phyloP scores from a whole-genome alignment of 1,140 invertebrate genomes.

The Apis cerana region DNA sequence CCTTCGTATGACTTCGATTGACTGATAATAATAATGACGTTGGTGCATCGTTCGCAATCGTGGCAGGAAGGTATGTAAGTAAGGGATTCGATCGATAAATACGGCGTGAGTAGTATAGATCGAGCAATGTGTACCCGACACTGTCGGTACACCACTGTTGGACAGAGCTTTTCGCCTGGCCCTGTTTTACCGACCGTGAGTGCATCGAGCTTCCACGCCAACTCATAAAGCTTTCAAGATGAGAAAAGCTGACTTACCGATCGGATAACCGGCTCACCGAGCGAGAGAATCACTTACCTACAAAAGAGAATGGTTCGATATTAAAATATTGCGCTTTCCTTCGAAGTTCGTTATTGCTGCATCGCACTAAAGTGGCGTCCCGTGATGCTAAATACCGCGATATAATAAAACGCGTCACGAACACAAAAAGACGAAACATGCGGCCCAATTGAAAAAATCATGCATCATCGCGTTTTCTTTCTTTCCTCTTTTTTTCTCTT shows the following conservation, averaged over 20 bases:
- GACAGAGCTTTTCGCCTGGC: neutral
- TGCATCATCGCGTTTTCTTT: conserved; percentile 10
- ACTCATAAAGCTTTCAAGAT: conserved; percentile 39
- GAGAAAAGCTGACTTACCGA: conserved; percentile 60
- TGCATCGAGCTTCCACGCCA: conserved; percentile 38
- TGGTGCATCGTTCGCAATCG: neutral
- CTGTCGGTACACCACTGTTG: conserved; percentile 19
- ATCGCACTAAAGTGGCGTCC: conserved; percentile 35
- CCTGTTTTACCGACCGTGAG: conserved; percentile 42
- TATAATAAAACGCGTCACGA: conserved; percentile 1
- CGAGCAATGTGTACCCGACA: conserved; percentile 10
- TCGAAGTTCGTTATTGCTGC: neutral
- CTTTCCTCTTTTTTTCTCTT: too few species aligned
- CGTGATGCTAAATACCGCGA: conserved; percentile 2
- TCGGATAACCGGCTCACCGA: conserved; percentile 25
- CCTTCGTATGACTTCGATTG: neutral
- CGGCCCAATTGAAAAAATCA: conserved; percentile 7
- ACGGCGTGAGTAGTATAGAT: conserved; percentile 38
- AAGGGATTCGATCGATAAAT: neutral
- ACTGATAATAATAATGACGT: neutral
- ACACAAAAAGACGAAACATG: conserved; percentile 28
- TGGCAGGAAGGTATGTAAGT: neutral
- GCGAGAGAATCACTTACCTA: conserved; percentile 56
- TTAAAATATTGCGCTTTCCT: neutral
- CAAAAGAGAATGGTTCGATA: conserved; percentile 47